Percentiles rank a stretch among this genome's conserved stretches.
Conservation (phyloP, 2,888 invertebrate genomes). For the Eilema caniola region DNA sequence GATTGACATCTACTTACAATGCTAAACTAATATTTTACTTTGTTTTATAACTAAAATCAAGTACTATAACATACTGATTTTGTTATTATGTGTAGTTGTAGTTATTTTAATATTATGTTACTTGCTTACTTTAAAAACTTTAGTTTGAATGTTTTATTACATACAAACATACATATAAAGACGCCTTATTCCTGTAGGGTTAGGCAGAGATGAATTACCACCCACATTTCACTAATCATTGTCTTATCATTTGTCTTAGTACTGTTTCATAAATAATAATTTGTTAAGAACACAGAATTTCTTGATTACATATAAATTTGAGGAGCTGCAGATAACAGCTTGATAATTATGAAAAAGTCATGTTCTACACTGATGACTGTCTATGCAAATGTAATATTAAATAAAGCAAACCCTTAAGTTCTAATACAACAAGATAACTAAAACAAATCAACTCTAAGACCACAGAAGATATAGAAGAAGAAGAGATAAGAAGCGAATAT, state of each 20-base stretch:
- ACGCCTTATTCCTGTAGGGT: too few relatives aligned
- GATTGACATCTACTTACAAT: neutral
- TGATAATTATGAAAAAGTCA: neutral
- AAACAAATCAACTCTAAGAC: neutral
- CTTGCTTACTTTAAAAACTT: too few relatives aligned
- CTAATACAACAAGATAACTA: conserved; percentile 1
- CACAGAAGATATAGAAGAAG: too few relatives aligned
- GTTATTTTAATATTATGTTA: too few relatives aligned
- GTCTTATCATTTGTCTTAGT: too few relatives aligned
- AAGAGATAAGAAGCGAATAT: too few relatives aligned
- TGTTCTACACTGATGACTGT: neutral
- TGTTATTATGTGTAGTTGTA: too few relatives aligned
- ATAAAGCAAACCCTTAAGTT: neutral
- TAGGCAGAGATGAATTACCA: too few relatives aligned
- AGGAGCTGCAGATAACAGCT: neutral
- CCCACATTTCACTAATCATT: too few relatives aligned
- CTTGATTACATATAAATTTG: neutral
- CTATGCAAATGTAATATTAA: neutral
- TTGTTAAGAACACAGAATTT: neutral
- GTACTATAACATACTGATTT: neutral
- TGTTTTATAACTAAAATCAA: neutral
- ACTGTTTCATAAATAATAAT: neutral
- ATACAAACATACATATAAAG: too few relatives aligned
- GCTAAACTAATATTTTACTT: neutral
- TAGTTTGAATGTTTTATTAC: too few relatives aligned